A percentile compares a stretch with the other conserved stretches of the same genome.
phyloP scores from a whole-genome alignment of 2,113 vertebrate genomes.

The Nibea albiflora region DNA sequence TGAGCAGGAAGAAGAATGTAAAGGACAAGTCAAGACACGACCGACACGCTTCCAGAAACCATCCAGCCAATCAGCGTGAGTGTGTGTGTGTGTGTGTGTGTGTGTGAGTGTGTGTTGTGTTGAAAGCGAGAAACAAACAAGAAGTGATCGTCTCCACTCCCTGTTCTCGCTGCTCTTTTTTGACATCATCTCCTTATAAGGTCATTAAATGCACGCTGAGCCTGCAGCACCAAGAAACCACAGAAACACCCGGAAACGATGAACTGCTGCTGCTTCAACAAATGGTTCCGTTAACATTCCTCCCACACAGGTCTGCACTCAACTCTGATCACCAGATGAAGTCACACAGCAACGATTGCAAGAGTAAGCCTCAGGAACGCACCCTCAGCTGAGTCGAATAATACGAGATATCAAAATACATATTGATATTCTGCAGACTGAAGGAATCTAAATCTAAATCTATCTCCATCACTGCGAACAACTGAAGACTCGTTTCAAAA shows the following conservation, averaged over 20 bases:
- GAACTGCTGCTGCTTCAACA: not conserved
- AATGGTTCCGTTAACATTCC: not conserved
- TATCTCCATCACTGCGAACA: too few relatives aligned
- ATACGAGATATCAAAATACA: too few relatives aligned
- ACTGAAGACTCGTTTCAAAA: too few relatives aligned
- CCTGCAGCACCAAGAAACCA: not conserved
- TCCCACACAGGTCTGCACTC: not conserved
- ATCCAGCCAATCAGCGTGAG: constrained; percentile 31
- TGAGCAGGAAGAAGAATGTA: constrained; percentile 44
- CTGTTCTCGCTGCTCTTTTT: constrained; percentile 46
- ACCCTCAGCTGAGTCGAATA: too few relatives aligned
- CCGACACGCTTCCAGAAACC: constrained; percentile 27
- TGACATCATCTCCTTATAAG: constrained; percentile 66
- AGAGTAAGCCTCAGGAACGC: too few relatives aligned
- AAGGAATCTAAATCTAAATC: too few relatives aligned
- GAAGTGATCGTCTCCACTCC: constrained; percentile 68
- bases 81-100: too few relatives aligned
- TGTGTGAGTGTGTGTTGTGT: too few relatives aligned
- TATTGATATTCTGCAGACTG: too few relatives aligned
- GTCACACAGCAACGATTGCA: too few relatives aligned
- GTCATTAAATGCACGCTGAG: constrained; percentile 2
- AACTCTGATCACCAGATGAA: too few relatives aligned
- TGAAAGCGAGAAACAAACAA: constrained; percentile 25
- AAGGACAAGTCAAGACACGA: constrained; percentile 40
- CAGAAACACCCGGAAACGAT: constrained; percentile 29